phyloP scores from a whole-genome alignment of 2,888 invertebrate species.

The Drosophila pseudotakahashii region DNA sequence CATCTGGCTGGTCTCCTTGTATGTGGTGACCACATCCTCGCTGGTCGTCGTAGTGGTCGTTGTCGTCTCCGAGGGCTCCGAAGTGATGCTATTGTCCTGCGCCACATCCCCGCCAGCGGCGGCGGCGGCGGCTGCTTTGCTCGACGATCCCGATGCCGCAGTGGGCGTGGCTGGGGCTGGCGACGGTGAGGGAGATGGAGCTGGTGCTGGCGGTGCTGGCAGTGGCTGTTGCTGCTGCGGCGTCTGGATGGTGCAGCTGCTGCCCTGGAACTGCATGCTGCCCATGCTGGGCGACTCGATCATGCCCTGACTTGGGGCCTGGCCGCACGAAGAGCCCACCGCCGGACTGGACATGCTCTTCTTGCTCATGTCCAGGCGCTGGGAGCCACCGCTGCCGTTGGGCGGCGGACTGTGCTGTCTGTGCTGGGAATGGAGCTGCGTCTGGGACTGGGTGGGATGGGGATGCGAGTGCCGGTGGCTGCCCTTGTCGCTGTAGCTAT shows the following conservation, averaged over 20 bases:
- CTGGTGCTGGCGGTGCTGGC: slow-evolving; percentile 47
- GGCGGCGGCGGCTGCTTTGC: slow-evolving; percentile 70
- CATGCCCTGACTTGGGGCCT: slow-evolving; percentile 77
- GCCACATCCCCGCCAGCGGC: slow-evolving; percentile 79
- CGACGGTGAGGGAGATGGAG: slow-evolving; percentile 41
- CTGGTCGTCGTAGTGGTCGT: slow-evolving; percentile 84
- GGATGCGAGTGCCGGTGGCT: slow-evolving; percentile 65
- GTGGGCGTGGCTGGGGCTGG: slow-evolving; percentile 37
- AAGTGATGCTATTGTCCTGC: slow-evolving; percentile 84
- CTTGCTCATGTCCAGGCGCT: slow-evolving; percentile 82
- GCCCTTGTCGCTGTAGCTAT: slow-evolving; percentile 80
- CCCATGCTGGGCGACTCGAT: slow-evolving; percentile 84
- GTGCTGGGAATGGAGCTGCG: slow-evolving; percentile 48
- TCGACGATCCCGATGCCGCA: slow-evolving; percentile 4
- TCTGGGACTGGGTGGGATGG: slow-evolving; percentile 42
- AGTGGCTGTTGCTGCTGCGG: slow-evolving; percentile 68
- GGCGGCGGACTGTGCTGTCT: slow-evolving; percentile 73
- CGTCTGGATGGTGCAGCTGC: slow-evolving; percentile 74
- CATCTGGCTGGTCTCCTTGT: slow-evolving; percentile 81
- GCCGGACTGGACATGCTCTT: slow-evolving; percentile 84
- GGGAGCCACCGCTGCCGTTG: slow-evolving; percentile 48
- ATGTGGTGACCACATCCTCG: slow-evolving; percentile 84
- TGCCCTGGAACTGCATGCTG: slow-evolving; percentile 72
- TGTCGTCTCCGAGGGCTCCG: slow-evolving; percentile 83
- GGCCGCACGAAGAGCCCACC: slow-evolving; percentile 70